Conservation (phyloP, 2,113 vertebrate genomes). For the Takifugu bimaculatus region DNA sequence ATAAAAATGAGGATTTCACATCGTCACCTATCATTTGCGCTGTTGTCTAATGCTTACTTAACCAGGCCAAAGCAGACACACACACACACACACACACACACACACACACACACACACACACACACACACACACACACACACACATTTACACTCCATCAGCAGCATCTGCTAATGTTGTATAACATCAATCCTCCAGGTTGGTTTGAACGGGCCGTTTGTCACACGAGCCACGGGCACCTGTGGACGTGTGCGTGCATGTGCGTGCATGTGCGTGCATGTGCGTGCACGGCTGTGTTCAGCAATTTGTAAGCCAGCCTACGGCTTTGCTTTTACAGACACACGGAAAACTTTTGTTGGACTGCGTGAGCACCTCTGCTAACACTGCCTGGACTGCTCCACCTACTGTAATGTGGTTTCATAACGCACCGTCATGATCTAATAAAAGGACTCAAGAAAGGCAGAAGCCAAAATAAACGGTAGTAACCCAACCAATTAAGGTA, state of each 20-base stretch:
- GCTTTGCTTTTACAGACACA: not conserved
- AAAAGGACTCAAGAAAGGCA: not conserved
- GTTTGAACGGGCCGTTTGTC: conserved; percentile 21
- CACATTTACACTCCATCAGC: conserved; percentile 24
- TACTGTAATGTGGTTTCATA: not conserved
- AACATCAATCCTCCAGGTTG: conserved; percentile 22
- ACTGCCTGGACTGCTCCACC: no score
- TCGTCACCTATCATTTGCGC: not conserved
- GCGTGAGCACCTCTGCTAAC: not conserved
- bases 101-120: not conserved
- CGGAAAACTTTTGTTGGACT: not conserved
- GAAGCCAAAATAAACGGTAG: not conserved
- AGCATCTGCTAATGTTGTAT: conserved; percentile 11
- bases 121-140: conserved; percentile 13
- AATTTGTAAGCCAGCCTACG: not conserved
- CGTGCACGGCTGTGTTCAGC: conserved; percentile 5
- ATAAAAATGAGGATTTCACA: not conserved
- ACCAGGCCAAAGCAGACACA: no score
- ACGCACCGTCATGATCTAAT: conserved; percentile 2
- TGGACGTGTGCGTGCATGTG: not conserved
- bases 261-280: not conserved
- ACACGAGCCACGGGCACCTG: conserved; percentile 13
- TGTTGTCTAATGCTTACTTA: not conserved
- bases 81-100: not conserved
- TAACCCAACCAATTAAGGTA: not conserved